phyloP scores from a whole-genome alignment of 1,140 invertebrate species.

The Amyelois transitella region DNA sequence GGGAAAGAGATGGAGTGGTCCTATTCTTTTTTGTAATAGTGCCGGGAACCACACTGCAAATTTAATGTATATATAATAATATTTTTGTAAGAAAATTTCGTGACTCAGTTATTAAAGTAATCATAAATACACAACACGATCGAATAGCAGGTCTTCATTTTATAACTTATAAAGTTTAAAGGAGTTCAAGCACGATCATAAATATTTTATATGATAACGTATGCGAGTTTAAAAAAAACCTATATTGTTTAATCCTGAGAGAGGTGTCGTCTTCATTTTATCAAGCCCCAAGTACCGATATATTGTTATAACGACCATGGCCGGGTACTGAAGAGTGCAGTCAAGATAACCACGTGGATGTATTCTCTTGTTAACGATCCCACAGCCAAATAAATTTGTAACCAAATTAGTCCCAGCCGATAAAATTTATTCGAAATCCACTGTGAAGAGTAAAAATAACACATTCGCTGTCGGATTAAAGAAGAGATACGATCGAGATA shows the following conservation, averaged over 20 bases:
- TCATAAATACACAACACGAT: conserved; percentile 57
- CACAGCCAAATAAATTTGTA: conserved; percentile 73
- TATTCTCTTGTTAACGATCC: conserved; percentile 70
- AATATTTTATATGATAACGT: conserved; percentile 49
- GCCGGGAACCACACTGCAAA: no score
- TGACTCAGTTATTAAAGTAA: conserved; percentile 56
- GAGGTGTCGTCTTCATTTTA: conserved; percentile 70
- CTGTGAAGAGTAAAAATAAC: conserved; percentile 71
- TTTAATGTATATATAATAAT: no score
- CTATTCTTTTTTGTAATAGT: no score
- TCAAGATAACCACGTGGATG: conserved; percentile 61
- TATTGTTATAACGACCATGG: conserved; percentile 66
- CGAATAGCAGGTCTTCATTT: conserved; percentile 32
- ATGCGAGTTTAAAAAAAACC: conserved; percentile 35
- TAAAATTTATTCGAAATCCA: conserved; percentile 74
- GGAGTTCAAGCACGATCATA: conserved; percentile 43
- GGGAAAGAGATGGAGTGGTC: no score
- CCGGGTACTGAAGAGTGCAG: conserved; percentile 62
- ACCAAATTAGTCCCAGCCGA: conserved; percentile 72
- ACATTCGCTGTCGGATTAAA: conserved; percentile 72
- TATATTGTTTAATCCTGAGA: conserved; percentile 71
- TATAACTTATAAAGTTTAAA: conserved; percentile 38
- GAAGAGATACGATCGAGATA: conserved; percentile 70
- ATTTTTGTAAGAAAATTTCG: no score
- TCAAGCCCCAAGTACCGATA: conserved; percentile 66